Evolutionary conservation across 2,797 vertebrate species (phyloP).

Genomic region (Paedocypris micromegethes): DNA sequence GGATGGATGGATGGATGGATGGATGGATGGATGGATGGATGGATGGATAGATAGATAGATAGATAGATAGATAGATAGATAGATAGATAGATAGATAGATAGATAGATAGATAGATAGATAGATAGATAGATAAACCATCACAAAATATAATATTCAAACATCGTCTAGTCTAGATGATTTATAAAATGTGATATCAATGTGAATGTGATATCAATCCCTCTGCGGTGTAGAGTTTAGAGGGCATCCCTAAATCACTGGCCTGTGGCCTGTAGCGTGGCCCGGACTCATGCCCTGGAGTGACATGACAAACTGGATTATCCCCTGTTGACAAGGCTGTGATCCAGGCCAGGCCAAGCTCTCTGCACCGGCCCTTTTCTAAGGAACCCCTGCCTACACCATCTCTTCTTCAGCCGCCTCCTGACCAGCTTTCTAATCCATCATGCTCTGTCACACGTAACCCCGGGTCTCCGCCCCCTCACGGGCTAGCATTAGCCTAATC

Average conservation of each 20-base stretch:
- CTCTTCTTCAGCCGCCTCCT: constrained; percentile 33
- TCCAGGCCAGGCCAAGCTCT: constrained; percentile 51
- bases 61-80: no score
- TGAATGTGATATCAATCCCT: neutral
- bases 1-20: no score
- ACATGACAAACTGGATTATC: constrained; percentile 77
- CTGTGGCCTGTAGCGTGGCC: constrained; percentile 43
- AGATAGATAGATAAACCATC: no score
- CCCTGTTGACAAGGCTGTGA: constrained; percentile 73
- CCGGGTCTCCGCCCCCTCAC: constrained; percentile 57
- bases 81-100: no score
- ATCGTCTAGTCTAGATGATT: no score
- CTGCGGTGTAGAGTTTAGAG: constrained; percentile 20
- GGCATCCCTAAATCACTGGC: constrained; percentile 20
- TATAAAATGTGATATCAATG: no score
- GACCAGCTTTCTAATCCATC: constrained; percentile 73
- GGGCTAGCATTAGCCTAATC: constrained; percentile 79
- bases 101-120: no score
- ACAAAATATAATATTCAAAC: no score
- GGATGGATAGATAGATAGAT: no score
- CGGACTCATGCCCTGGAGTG: constrained; percentile 60
- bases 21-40: no score
- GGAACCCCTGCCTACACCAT: constrained; percentile 46
- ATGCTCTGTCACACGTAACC: constrained; percentile 71
- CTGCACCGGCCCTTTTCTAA: constrained; percentile 50